Percentiles rank a stretch among this genome's conserved stretches.
These are phyloP conservation scores for Pomacea maculata DNA, from an alignment of 1,140 invertebrate species.

Conservation along the genomic window DNA sequence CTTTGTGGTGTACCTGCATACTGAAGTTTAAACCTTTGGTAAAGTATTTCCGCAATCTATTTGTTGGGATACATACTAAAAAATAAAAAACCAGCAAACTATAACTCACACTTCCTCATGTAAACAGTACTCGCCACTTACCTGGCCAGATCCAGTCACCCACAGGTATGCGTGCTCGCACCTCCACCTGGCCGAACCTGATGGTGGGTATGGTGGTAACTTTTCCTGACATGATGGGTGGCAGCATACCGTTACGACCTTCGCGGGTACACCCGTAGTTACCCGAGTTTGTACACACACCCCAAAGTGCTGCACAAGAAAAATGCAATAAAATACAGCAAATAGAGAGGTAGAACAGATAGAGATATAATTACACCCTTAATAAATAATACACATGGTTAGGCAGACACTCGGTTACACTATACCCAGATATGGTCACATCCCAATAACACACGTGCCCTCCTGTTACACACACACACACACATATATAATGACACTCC, in stretches of 20 bases:
- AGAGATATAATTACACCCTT: neutral
- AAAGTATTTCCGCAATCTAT: neutral
- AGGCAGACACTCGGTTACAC: neutral
- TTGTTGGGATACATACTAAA: neutral
- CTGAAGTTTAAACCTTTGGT: neutral
- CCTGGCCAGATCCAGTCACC: constrained; percentile 84
- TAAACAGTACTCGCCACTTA: constrained; percentile 45
- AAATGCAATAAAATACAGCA: neutral
- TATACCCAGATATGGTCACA: neutral
- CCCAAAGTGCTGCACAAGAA: constrained; percentile 29
- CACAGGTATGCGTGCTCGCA: constrained; percentile 77
- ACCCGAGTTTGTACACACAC: constrained; percentile 38
- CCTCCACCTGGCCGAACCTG: constrained; percentile 76
- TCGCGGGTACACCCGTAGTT: constrained; percentile 43
- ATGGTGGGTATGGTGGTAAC: constrained; percentile 75
- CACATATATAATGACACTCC: neutral
- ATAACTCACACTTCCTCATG: no score
- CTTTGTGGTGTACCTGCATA: neutral
- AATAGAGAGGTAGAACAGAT: neutral
- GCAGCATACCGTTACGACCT: constrained; percentile 32
- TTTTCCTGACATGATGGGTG: constrained; percentile 69
- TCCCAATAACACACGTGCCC: neutral
- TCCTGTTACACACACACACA: neutral
- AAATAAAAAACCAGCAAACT: neutral
- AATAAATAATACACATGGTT: neutral